phyloP scores from a whole-genome alignment of 2,888 invertebrate genomes.

The Yponomeuta plumbellus region DNA sequence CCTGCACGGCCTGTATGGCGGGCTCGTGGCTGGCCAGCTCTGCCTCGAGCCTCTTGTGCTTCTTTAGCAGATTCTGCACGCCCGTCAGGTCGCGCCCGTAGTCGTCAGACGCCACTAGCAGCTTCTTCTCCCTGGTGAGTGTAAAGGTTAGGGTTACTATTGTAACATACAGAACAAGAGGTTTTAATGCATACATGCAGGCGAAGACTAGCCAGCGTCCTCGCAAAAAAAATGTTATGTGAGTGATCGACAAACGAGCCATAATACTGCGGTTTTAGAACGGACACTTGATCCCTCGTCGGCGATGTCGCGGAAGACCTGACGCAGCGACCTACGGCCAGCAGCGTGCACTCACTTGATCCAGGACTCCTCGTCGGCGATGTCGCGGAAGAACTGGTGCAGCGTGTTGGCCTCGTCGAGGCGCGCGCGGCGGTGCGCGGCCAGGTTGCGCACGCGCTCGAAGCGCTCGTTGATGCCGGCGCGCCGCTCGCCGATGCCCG shows the following conservation, averaged over 20 bases:
- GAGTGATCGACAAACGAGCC: too few relatives aligned
- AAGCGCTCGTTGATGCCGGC: constrained; percentile 98
- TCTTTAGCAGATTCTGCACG: constrained; percentile 98
- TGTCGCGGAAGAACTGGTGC: constrained; percentile 99
- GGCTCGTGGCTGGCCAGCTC: constrained; percentile 98
- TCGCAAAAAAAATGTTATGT: not conserved
- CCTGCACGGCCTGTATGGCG: constrained; percentile 87
- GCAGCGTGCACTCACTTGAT: too few relatives aligned
- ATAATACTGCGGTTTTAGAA: constrained; percentile 24
- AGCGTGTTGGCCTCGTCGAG: constrained; percentile 97
- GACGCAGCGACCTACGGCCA: too few relatives aligned
- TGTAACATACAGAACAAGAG: not conserved
- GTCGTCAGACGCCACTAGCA: constrained; percentile 97
- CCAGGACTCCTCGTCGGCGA: constrained; percentile 99
- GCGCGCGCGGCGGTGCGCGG: constrained; percentile 92
- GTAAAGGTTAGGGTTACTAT: not conserved
- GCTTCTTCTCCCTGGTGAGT: constrained; percentile 90
- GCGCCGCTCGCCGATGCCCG: constrained; percentile 95
- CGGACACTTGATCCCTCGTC: constrained; percentile 99
- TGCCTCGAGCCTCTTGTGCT: constrained; percentile 98
- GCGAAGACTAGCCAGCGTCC: not conserved
- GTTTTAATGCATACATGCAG: not conserved
- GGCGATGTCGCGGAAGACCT: constrained; percentile 99
- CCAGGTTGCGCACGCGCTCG: constrained; percentile 93
- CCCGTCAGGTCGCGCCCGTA: constrained; percentile 98